phyloP scores from a whole-genome alignment of 2,797 vertebrate species.

The Sebastes trivittatus region DNA sequence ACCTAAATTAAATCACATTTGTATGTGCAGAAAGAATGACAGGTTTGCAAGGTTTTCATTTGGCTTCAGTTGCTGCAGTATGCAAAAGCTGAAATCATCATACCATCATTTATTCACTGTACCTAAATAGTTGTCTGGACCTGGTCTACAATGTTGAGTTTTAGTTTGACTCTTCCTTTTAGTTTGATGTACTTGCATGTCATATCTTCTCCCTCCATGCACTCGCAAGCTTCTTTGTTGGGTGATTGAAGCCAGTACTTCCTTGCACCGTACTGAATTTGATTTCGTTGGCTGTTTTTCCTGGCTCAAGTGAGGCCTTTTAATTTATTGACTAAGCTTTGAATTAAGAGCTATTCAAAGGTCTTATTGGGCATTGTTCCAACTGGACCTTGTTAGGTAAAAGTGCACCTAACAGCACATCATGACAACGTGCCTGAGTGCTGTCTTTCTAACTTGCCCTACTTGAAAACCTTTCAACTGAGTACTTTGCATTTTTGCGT shows the following conservation, averaged over 20 bases:
- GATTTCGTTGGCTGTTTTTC: background rate
- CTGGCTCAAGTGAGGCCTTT: background rate
- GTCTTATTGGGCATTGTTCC: background rate
- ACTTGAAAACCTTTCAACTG: background rate
- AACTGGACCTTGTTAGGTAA: background rate
- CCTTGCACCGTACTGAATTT: background rate
- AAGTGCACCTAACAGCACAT: background rate
- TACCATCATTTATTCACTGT: background rate
- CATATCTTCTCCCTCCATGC: too few species aligned
- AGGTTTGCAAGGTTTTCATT: background rate
- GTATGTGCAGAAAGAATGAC: background rate
- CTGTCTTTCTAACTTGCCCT: background rate
- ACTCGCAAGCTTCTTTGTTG: background rate
- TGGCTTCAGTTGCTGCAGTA: background rate
- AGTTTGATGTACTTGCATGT: background rate
- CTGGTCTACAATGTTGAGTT: background rate
- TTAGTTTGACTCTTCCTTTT: background rate
- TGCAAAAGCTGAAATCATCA: background rate
- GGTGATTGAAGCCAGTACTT: background rate
- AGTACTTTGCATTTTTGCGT: background rate
- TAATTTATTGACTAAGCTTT: background rate
- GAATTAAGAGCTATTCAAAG: background rate
- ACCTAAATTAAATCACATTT: background rate
- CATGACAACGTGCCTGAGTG: background rate
- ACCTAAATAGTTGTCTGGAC: background rate